Evolutionary conservation across 2,888 invertebrate species (phyloP).

Genomic region (Tachina lurida): DNA sequence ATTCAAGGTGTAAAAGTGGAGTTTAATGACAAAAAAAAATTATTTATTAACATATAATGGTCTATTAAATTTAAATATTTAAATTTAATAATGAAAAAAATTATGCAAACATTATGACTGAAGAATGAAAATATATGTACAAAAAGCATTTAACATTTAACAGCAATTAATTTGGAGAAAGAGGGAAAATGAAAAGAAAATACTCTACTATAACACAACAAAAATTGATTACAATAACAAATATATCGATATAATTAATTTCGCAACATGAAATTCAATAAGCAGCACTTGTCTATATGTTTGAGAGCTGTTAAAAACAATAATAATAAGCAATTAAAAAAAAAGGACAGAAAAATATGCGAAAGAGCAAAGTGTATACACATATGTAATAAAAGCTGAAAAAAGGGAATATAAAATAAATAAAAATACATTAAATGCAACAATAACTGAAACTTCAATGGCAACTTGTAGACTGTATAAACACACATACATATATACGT

Average conservation of each 20-base stretch:
- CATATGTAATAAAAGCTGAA: background rate
- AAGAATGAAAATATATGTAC: constrained; percentile 15
- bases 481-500: background rate
- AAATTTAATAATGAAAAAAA: constrained; percentile 32
- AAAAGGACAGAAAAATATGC: constrained; percentile 1
- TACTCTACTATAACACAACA: constrained; percentile 46
- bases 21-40: constrained; percentile 25
- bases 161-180: constrained; percentile 52
- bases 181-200: constrained; percentile 41
- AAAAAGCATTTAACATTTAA: constrained; percentile 60
- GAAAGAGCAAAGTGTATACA: background rate
- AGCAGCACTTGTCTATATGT: constrained; percentile 46
- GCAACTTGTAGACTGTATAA: background rate
- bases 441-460: constrained; percentile 43
- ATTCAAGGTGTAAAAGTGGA: constrained; percentile 13
- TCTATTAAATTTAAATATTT: no score
- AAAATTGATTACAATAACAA: constrained; percentile 51
- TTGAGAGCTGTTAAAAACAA: constrained; percentile 57
- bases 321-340: constrained; percentile 76
- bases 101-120: constrained; percentile 46
- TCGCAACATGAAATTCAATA: constrained; percentile 69
- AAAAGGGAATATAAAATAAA: constrained; percentile 51
- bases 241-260: constrained; percentile 70
- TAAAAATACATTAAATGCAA: constrained; percentile 63
- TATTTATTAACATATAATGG: no score